A percentile compares a stretch with the other conserved stretches of the same genome.
Conservation (phyloP, 2,888 invertebrate genomes). For the Serrognathus titanus region DNA sequence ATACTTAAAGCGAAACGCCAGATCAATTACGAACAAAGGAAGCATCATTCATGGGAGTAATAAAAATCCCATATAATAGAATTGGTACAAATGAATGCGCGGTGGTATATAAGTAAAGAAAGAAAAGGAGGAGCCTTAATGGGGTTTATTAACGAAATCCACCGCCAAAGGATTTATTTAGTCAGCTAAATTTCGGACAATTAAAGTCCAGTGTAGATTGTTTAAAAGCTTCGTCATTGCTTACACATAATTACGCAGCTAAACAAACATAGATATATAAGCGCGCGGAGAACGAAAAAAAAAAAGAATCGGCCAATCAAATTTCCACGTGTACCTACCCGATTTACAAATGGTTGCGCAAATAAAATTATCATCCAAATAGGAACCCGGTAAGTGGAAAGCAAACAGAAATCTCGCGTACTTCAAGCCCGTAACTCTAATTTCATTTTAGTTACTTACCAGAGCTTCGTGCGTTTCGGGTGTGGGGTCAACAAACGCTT, state of each 20-base stretch:
- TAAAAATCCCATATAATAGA: constrained; percentile 14
- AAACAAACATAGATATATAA: background rate
- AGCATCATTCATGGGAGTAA: constrained; percentile 1
- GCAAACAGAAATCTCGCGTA: too few species aligned
- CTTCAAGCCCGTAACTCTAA: too few species aligned
- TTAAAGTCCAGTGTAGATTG: constrained; percentile 28
- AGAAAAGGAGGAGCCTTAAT: constrained; percentile 12
- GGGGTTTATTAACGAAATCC: constrained; percentile 9
- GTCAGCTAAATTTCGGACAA: constrained; percentile 43
- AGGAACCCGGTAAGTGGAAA: too few species aligned
- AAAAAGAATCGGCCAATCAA: background rate
- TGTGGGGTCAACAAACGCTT: too few species aligned
- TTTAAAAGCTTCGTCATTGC: constrained; percentile 21
- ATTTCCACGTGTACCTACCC: background rate
- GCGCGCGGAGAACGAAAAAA: background rate
- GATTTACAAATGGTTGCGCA: background rate
- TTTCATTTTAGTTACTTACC: too few species aligned
- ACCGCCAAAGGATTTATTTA: constrained; percentile 45
- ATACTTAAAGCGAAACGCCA: too few species aligned
- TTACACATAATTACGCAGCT: background rate
- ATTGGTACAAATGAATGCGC: constrained; percentile 17
- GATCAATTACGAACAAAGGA: too few species aligned
- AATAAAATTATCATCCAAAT: background rate
- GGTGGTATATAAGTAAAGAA: constrained; percentile 3
- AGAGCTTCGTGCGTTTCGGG: background rate